Percentiles rank a stretch among this genome's conserved stretches.
phyloP scores from a whole-genome alignment of 2,113 vertebrate species.

The Neodon shergylaensis region DNA sequence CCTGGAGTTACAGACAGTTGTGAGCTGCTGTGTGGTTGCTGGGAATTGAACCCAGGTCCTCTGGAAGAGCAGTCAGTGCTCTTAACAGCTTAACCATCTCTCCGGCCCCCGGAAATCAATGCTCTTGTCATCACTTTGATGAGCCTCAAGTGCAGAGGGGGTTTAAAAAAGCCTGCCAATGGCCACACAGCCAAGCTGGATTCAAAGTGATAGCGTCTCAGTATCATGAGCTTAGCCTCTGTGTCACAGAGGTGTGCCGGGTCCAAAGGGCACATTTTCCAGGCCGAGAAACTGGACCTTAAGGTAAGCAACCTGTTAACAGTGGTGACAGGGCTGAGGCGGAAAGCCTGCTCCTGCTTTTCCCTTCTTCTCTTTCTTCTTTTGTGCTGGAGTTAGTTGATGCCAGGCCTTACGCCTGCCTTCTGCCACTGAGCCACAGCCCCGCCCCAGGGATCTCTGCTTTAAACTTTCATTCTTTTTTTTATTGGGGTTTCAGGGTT shows the following conservation, averaged over 20 bases:
- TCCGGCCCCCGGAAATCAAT: background rate
- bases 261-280: background rate
- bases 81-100: background rate
- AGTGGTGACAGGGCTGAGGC: background rate
- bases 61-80: background rate
- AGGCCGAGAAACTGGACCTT: background rate
- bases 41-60: background rate
- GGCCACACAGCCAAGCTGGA: background rate
- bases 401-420: background rate
- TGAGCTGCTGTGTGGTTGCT: background rate
- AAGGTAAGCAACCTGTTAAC: background rate
- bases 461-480: background rate
- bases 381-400: background rate
- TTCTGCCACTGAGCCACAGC: background rate
- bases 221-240: background rate
- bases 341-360: background rate
- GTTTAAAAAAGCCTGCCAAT: background rate
- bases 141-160: background rate
- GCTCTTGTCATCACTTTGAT: background rate
- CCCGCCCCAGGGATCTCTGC: background rate
- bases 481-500: too few relatives aligned
- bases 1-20: background rate
- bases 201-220: background rate
- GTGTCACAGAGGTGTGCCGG: background rate
- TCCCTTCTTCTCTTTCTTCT: background rate